phyloP scores from a whole-genome alignment of 2,797 vertebrate genomes.

The Okamejei kenojei region DNA sequence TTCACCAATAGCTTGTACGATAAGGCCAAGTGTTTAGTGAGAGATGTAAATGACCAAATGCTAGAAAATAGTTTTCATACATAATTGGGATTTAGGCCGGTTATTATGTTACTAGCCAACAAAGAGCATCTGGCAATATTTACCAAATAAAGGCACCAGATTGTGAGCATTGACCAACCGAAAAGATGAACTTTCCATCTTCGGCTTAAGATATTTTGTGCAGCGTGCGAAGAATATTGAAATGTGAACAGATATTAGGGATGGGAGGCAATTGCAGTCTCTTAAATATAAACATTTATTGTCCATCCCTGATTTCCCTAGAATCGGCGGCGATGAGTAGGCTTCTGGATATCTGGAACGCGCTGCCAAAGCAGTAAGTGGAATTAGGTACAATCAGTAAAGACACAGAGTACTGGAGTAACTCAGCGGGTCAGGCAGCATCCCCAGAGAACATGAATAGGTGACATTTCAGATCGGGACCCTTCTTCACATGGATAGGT shows the following conservation, averaged over 20 bases:
- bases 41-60: not conserved
- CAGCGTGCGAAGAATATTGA: not conserved
- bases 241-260: not conserved
- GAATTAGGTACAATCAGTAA: too few relatives aligned
- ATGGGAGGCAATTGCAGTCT: not conserved
- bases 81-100: not conserved
- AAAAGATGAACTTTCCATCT: not conserved
- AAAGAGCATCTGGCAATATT: not conserved
- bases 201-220: not conserved
- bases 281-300: too few relatives aligned
- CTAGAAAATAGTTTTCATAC: not conserved
- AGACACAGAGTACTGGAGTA: too few relatives aligned
- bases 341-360: too few relatives aligned
- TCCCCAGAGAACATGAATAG: too few relatives aligned
- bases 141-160: not conserved
- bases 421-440: too few relatives aligned
- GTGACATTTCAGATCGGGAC: too few relatives aligned
- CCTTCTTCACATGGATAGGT: too few relatives aligned
- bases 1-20: not conserved
- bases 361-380: too few relatives aligned
- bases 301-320: too few relatives aligned
- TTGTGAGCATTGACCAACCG: not conserved
- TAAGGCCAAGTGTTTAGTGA: not conserved
- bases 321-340: too few relatives aligned
- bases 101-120: not conserved